A percentile compares a stretch with the other conserved stretches of the same genome.
These are phyloP conservation scores for Microtus montanus DNA, from an alignment of 2,113 vertebrate genomes.

Conservation along the genomic window DNA sequence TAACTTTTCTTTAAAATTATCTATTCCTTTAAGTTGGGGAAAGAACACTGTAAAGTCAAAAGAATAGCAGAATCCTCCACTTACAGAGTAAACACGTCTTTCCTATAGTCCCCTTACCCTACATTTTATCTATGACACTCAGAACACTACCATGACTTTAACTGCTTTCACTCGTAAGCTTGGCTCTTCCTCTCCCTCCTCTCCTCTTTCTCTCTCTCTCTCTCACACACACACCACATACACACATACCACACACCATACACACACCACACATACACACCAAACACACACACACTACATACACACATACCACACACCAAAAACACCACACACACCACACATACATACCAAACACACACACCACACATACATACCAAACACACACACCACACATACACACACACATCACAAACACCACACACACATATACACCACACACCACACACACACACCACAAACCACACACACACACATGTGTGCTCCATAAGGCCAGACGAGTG, in stretches of 20 bases:
- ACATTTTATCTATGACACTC: not conserved
- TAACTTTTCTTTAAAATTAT: constrained; percentile 14
- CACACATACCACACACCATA: no score
- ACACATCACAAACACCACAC: not conserved
- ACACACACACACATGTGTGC: not conserved
- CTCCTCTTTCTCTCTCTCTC: not conserved
- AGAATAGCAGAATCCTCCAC: not conserved
- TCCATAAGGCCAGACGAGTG: not conserved
- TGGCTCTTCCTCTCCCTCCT: not conserved
- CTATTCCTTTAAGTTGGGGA: not conserved
- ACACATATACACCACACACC: not conserved
- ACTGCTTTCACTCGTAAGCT: not conserved
- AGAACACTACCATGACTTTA: not conserved
- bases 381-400: no score
- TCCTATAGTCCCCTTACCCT: not conserved
- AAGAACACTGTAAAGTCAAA: constrained; percentile 22
- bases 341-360: no score
- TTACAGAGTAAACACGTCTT: not conserved
- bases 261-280: no score
- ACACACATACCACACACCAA: not conserved
- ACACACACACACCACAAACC: no score
- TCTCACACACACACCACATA: not conserved
- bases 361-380: no score
- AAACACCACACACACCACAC: not conserved
- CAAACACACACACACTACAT: no score